A percentile compares a stretch with the other conserved stretches of the same genome.
Evolutionary conservation across 2,113 vertebrate species (phyloP).

Genomic region (Martes martes): DNA sequence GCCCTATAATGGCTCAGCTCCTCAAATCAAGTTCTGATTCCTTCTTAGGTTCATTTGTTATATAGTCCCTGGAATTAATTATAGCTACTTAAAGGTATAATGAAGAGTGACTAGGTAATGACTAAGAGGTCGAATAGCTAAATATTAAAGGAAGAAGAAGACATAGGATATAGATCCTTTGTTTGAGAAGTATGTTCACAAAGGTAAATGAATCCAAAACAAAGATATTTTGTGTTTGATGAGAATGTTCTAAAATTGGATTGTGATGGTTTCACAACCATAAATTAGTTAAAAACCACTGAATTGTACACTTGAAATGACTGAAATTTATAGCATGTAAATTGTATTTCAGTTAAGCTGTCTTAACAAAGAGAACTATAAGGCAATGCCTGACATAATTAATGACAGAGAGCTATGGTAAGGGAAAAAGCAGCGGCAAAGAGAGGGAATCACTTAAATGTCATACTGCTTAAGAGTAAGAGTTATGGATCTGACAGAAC

Average conservation of each 20-base stretch:
- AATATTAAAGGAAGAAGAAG: background rate
- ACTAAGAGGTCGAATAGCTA: background rate
- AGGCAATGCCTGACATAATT: background rate
- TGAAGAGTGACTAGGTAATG: background rate
- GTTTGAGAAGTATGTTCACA: constrained; percentile 37
- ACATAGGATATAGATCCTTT: background rate
- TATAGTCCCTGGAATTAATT: background rate
- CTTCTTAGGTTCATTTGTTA: background rate
- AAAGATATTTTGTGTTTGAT: background rate
- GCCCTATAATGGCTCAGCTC: background rate
- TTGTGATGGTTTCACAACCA: background rate
- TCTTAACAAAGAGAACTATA: constrained; percentile 22
- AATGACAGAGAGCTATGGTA: background rate
- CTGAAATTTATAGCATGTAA: background rate
- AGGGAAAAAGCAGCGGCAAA: background rate
- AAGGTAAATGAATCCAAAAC: constrained; percentile 9
- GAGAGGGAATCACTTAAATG: background rate
- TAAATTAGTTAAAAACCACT: constrained; percentile 31
- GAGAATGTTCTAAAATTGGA: background rate
- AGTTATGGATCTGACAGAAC: background rate
- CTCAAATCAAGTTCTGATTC: background rate
- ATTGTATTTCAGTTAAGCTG: background rate
- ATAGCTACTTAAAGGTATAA: background rate
- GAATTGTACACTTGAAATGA: background rate
- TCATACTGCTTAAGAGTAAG: background rate